These are phyloP conservation scores for Oxytorus armatus DNA, from an alignment of 2,888 invertebrate genomes.

Conservation along the genomic window DNA sequence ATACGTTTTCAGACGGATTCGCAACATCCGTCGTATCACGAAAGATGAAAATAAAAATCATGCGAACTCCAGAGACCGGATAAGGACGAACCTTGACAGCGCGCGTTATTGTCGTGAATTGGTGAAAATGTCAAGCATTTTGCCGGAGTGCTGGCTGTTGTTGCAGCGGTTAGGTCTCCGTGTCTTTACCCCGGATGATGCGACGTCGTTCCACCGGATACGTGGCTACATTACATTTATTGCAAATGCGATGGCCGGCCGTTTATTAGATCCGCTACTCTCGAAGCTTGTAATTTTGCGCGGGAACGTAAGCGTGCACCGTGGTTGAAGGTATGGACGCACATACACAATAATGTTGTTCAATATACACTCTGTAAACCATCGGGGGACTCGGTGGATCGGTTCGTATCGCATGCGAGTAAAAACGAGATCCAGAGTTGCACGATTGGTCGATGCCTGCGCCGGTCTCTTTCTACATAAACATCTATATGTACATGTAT, in stretches of 20 bases:
- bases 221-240: constrained; percentile 79
- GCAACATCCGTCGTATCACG: constrained; percentile 57
- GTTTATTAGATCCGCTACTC: constrained; percentile 82
- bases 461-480: constrained; percentile 29
- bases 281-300: constrained; percentile 69
- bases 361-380: constrained; percentile 21
- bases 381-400: constrained; percentile 43
- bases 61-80: constrained; percentile 6
- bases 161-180: constrained; percentile 20
- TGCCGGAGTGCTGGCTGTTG: neutral
- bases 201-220: constrained; percentile 80
- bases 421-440: constrained; percentile 53
- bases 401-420: constrained; percentile 60
- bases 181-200: constrained; percentile 14
- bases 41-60: constrained; percentile 4
- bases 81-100: constrained; percentile 21
- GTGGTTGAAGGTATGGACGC: neutral
- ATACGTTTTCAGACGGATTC: constrained; percentile 47
- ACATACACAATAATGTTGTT: constrained; percentile 20
- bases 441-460: constrained; percentile 66
- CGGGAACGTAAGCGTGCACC: constrained; percentile 31
- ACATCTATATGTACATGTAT: constrained; percentile 7
- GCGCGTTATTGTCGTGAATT: constrained; percentile 66
- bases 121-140: constrained; percentile 70
- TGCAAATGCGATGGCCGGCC: constrained; percentile 74